These are phyloP conservation scores for Aquatica leii DNA, from an alignment of 2,888 invertebrate genomes.

Conservation along the genomic window DNA sequence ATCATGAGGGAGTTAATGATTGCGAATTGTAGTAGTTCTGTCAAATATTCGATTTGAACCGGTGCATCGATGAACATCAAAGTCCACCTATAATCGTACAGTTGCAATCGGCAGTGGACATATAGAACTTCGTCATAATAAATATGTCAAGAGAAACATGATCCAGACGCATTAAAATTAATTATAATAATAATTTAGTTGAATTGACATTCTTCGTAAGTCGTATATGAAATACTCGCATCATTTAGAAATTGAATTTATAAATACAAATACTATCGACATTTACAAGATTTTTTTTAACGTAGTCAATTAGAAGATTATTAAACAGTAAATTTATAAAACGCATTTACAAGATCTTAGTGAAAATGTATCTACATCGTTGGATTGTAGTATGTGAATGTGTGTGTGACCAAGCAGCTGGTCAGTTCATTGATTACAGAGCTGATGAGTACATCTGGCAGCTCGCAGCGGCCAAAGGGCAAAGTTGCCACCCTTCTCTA, in stretches of 20 bases:
- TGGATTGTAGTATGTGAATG: constrained; percentile 18
- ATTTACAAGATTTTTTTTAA: too few relatives aligned
- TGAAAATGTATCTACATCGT: constrained; percentile 24
- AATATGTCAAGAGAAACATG: constrained; percentile 57
- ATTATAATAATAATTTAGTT: constrained; percentile 59
- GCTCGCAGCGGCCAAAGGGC: constrained; percentile 55
- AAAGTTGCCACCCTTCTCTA: constrained; percentile 43
- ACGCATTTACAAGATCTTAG: not conserved
- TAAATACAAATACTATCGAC: too few relatives aligned
- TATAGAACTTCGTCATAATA: constrained; percentile 49
- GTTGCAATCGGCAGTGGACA: constrained; percentile 34
- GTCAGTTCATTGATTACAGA: constrained; percentile 54
- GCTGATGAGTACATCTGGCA: constrained; percentile 57
- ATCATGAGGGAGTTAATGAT: constrained; percentile 44
- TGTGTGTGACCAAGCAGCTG: constrained; percentile 52
- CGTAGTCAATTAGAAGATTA: too few relatives aligned
- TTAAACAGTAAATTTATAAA: not conserved
- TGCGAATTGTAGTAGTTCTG: constrained; percentile 40
- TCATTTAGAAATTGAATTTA: too few relatives aligned
- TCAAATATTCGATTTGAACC: constrained; percentile 24
- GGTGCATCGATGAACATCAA: not conserved
- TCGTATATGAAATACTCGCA: constrained; percentile 51
- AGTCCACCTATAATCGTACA: constrained; percentile 15
- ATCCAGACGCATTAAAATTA: constrained; percentile 58
- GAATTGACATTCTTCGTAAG: constrained; percentile 49